Conservation (phyloP, 2,888 invertebrate genomes). For the Euplexia lucipara region DNA sequence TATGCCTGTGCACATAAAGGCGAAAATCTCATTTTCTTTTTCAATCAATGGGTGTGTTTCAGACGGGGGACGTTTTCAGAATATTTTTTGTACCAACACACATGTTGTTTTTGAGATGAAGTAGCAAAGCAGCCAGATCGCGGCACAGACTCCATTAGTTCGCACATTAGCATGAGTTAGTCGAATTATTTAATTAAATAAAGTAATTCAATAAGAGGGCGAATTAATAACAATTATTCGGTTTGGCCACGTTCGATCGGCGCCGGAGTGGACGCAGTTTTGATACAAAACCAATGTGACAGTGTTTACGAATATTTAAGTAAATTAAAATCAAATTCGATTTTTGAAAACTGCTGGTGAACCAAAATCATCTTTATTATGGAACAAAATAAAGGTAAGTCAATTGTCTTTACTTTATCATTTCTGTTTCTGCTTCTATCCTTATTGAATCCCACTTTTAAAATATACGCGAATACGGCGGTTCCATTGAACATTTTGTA, state of each 20-base stretch:
- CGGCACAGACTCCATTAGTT: constrained; percentile 88
- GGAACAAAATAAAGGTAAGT: constrained; percentile 86
- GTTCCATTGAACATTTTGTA: background rate
- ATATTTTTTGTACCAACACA: constrained; percentile 80
- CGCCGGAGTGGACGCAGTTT: constrained; percentile 74
- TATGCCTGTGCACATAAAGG: constrained; percentile 69
- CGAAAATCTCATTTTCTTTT: constrained; percentile 58
- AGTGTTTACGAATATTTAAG: constrained; percentile 67
- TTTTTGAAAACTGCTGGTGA: constrained; percentile 46
- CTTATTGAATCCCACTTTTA: background rate
- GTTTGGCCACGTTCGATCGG: constrained; percentile 76
- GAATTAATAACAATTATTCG: constrained; percentile 88
- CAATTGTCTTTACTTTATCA: background rate
- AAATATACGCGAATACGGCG: background rate
- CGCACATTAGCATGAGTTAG: constrained; percentile 90
- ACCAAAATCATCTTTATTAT: constrained; percentile 64
- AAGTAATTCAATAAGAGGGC: constrained; percentile 89
- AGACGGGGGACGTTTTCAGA: constrained; percentile 70
- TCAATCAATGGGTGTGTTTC: constrained; percentile 76
- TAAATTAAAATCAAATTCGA: constrained; percentile 53
- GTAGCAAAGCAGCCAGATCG: constrained; percentile 85
- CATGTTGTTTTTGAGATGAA: constrained; percentile 79
- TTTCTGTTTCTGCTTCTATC: background rate
- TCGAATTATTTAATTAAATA: constrained; percentile 90
- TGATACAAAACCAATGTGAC: constrained; percentile 80